Base-by-base conservation (phyloP, 2,113 vertebrate genomes). In the Phrynocephalus versicolor region DNA sequence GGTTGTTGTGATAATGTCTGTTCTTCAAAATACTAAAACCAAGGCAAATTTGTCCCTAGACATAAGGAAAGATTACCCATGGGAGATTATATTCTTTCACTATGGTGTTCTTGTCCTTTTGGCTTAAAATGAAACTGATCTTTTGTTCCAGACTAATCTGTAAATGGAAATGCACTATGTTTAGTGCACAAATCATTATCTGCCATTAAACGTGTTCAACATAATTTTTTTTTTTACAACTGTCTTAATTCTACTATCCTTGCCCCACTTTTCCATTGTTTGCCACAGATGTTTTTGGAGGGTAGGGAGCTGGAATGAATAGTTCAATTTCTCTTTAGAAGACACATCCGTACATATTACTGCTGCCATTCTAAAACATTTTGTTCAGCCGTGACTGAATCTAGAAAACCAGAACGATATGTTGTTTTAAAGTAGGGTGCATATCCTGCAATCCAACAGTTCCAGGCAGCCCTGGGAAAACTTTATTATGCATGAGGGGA, bases 91-190 rank as follows among this genome's bases (percentile, higher is more conserved):
- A 39, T 80, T 23, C 1, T 84, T 51, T 51, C 10, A 51, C 45
- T 80, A 67, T 69, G 69, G 64, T 73, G 71, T 76, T 67, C 57
- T 85, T 57, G 55, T 90, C 79, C 88, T 88, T 93, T 92, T 90
- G 87, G 79, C 77, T 91, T 92, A 89, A 92, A 92, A 83, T 79
- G 88, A 89, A 93, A 90, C 83, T 92, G 88, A 67, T 84, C 84
- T 92, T 93, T 91, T 64, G 0, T 91, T 92, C 86, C 88, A 83
- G 83, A 84, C 65, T 82, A 67, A 84, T 85, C 84, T 89, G 64
- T 70, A 87, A 92, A 83, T 83, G 82, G 84, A 88, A 91, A 88
- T 87, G 83, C 79, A 84, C 88, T 88, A 86, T 92, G 92, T 93
- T 94, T 92, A 73, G 58, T 92, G 88, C 79, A 77, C 86, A 90